These are phyloP conservation scores for Malthinus seriepunctatus DNA, from an alignment of 2,888 invertebrate genomes.

Conservation along the genomic window DNA sequence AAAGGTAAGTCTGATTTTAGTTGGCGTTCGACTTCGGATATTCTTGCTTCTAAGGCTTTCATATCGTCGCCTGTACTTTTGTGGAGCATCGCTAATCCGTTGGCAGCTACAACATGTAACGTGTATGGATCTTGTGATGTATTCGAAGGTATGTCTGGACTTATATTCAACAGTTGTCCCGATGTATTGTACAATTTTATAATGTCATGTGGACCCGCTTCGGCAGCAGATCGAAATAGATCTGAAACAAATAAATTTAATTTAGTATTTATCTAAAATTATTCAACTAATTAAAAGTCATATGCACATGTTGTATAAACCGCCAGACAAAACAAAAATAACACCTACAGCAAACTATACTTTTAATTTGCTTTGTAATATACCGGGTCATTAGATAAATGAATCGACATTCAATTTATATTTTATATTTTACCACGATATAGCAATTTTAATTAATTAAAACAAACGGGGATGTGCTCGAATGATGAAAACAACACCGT, in stretches of 20 bases:
- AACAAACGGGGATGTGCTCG: too few species aligned
- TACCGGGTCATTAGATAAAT: too few species aligned
- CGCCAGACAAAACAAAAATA: too few species aligned
- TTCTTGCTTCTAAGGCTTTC: conserved; percentile 60
- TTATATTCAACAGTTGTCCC: conserved; percentile 66
- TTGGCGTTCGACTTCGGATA: conserved; percentile 61
- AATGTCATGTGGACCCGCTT: conserved; percentile 68
- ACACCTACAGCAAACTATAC: too few species aligned
- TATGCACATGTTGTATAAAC: too few species aligned
- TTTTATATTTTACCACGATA: too few species aligned
- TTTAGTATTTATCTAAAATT: background rate
- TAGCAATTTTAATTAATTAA: too few species aligned
- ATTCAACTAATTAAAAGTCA: background rate
- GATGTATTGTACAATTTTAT: conserved; percentile 64
- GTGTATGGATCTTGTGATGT: conserved; percentile 59
- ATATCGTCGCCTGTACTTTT: conserved; percentile 57
- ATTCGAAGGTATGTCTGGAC: conserved; percentile 61
- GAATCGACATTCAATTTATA: too few species aligned
- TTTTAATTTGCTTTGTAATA: too few species aligned
- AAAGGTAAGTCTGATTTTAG: conserved; percentile 60
- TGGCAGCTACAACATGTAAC: conserved; percentile 51
- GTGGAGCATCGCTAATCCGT: conserved; percentile 53
- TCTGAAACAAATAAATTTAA: conserved; percentile 55
- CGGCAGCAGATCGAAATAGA: conserved; percentile 68
- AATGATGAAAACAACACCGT: too few species aligned